Evolutionary conservation across 2,113 vertebrate genomes (phyloP), one percentile per base, ranked within the genome.

Genomic region (Semnornis frantzii): DNA sequence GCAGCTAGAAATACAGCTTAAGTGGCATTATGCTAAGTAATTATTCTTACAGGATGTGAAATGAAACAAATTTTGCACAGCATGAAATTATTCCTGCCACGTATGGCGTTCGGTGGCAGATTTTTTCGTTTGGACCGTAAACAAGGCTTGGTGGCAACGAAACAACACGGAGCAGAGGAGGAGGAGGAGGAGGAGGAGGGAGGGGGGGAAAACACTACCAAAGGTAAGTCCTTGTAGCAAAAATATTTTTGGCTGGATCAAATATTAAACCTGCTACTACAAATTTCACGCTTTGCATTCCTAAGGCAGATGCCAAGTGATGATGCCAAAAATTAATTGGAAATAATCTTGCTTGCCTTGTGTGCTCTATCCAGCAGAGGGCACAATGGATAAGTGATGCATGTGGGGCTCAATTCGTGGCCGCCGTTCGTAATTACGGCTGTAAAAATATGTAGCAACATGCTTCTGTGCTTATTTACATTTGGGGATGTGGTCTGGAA

Each of bases 261-360:
- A 98, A 97, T 98, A 98, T 98, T 98, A 98, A 98, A 98, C 95
- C 98, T 98, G 98, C 97, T 98, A 98, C 97, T 98, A 97, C 97
- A 97, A 96, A 98, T 98, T 98, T 98, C 97, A 98, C 94, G 97
- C 97, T 97, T 97, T 76, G 95, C 96, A 97, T 98, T 98, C 97
- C 95, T 92, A 60, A 96, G 96, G 96, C 97, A 92, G 98, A 96
- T 98, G 97, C 94, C 74, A 92, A 71, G 85, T 50, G 95, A 94
- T 68, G 96, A 97, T 98, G 98, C 98, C 98, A 98, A 97, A 96
- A 97, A 97, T 97, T 97, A 98, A 97, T 97, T 91, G 96, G 96
- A 94, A 98, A 93, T 95, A 81, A 93, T 46, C 66, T 33, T 27
- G 72, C 96, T 79, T 97, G 98, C 92, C 82, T 96, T 97, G 96